Evolutionary conservation across 2,888 invertebrate species (phyloP), one percentile per base, ranked within the genome.

Genomic region (Drosophila trichaetosa): DNA sequence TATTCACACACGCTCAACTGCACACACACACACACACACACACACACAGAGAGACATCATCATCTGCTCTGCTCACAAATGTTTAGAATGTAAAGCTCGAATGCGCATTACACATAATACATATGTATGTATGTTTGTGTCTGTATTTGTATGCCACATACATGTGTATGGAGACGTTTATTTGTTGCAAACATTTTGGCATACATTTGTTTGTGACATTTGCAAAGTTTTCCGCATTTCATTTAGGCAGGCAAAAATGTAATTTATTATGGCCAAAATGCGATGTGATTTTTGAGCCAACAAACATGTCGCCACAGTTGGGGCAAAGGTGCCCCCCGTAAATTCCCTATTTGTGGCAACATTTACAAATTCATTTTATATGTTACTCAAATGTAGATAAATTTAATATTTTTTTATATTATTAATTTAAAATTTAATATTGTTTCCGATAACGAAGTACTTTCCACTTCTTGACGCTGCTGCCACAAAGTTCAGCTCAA

Each of bases 191-290:
- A 21, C 16, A 31, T 33, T 38, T 29, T 34, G 31, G 36, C 46
- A 62, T 49, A 54, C 24, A 38, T 66, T 65, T 62, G 48, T 53
- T 63, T 57, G 61, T 34, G 42, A 51, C 58, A 69, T 70, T 68
- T 66, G 63, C 58, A 61, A 84, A 86, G 74, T 78, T 86, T 73
- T 65, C 70, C 70, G 74, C 86, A 83, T 83, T 83, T 84, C 76
- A 70, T 87, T 87, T 82, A 72, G 86, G 59, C 80, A 34, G 61
- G 65, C 67, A 60, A 64, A 85, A 81, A 80, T 88, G 83, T 69
- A 77, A 88, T 85, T 88, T 83, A 83, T 83, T 77, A 77, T 80
- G 66, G 56, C 53, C 56, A 52, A 75, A 88, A 85, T 79, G 76
- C 52, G 82, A 73, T 81, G 77, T 64, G 77, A 79, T 79, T 77